These are phyloP conservation scores for Cinclus cinclus DNA, from an alignment of 2,113 vertebrate genomes.

Conservation along the genomic window DNA sequence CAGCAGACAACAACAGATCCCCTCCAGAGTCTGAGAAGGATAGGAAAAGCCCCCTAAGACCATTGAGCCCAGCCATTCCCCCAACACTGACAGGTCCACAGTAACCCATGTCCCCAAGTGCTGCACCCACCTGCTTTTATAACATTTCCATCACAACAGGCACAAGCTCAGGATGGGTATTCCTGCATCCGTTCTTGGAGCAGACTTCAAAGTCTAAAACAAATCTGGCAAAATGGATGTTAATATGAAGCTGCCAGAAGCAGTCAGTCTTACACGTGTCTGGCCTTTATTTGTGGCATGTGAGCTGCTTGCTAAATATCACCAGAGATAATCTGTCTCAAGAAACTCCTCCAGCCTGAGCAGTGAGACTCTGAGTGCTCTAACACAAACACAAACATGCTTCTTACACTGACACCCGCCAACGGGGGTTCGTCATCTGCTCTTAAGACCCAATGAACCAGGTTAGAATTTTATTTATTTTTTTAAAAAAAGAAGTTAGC, in stretches of 20 bases:
- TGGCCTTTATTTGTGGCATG: not conserved
- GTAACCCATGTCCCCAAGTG: not conserved
- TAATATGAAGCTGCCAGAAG: not conserved
- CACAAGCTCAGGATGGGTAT: not conserved
- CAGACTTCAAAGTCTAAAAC: not conserved
- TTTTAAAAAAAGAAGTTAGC: not conserved
- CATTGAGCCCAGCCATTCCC: not conserved
- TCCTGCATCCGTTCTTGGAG: not conserved
- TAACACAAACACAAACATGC: not conserved
- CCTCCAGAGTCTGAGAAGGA: not conserved
- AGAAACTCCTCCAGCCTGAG: not conserved
- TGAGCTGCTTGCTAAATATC: slow-evolving; percentile 7
- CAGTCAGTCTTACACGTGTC: not conserved
- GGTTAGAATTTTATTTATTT: not conserved
- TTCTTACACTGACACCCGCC: not conserved
- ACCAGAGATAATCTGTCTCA: not conserved
- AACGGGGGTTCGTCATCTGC: not conserved
- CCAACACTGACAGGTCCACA: not conserved
- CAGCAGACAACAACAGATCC: not conserved
- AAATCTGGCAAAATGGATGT: not conserved
- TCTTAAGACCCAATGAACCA: not conserved
- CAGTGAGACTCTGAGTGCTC: not conserved
- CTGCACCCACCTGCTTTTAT: not conserved
- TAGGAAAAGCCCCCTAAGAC: not conserved
- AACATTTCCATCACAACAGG: not conserved